phyloP scores from a whole-genome alignment of 2,113 vertebrate species.

The Petaurus breviceps region DNA sequence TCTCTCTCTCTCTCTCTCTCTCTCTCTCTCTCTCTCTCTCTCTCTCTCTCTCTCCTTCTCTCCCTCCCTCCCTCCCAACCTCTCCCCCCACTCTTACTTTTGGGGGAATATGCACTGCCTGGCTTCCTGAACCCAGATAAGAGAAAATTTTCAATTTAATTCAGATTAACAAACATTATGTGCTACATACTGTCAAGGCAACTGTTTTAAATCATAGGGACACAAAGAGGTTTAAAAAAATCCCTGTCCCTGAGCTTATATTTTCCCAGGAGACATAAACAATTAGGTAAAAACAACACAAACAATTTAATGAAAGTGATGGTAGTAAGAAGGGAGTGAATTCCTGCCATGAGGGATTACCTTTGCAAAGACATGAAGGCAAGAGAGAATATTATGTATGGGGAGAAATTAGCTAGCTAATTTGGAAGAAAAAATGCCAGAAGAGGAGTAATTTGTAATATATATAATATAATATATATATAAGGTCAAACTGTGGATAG shows the following conservation, averaged over 20 bases:
- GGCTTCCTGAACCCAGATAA: background rate
- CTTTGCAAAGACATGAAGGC: background rate
- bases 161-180: background rate
- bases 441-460: background rate
- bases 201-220: background rate
- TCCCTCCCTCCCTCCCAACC: too few species aligned
- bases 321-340: background rate
- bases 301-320: background rate
- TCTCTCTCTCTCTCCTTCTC: too few species aligned
- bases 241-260: background rate
- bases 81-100: background rate
- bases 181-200: background rate
- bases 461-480: too few species aligned
- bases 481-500: background rate
- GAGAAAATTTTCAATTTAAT: background rate
- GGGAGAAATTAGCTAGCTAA: background rate
- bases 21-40: too few species aligned
- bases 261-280: background rate
- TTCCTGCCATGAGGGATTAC: background rate
- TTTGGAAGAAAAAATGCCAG: background rate
- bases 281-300: background rate
- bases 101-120: background rate
- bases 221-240: background rate
- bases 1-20: too few species aligned
- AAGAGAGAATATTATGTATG: background rate